Conservation (phyloP, 2,113 vertebrate species). For the Boleophthalmus pectinirostris region DNA sequence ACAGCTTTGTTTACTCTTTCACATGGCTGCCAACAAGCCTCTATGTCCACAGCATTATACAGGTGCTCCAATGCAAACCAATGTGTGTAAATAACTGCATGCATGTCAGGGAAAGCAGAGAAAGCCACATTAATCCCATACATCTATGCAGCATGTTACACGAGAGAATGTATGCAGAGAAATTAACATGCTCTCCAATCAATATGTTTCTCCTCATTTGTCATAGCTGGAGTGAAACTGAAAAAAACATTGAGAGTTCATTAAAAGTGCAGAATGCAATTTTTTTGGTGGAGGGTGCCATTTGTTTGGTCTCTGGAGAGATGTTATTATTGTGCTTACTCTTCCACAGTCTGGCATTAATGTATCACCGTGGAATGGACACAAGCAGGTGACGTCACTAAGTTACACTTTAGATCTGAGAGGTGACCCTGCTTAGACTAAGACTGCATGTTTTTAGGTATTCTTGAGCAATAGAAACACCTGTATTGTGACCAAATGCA, state of each 20-base stretch:
- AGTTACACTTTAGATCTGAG: no score
- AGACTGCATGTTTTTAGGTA: no score
- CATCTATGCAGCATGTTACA: neutral
- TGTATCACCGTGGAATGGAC: no score
- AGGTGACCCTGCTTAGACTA: no score
- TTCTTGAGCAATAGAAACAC: no score
- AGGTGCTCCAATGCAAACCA: constrained; percentile 47
- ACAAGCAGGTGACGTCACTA: no score
- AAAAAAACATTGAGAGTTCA: neutral
- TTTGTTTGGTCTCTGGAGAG: no score
- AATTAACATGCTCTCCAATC: neutral
- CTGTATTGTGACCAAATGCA: no score
- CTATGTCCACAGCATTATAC: constrained; percentile 31
- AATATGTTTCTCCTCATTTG: neutral
- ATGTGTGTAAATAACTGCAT: constrained; percentile 45
- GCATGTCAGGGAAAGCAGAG: constrained; percentile 22
- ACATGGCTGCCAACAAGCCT: constrained; percentile 43
- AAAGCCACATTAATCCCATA: constrained; percentile 19
- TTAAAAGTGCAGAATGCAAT: no score
- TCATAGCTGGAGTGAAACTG: neutral
- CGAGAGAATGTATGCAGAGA: neutral
- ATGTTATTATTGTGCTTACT: no score
- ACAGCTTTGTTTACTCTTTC: constrained; percentile 57
- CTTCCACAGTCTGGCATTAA: no score
- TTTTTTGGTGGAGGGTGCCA: no score